Evolutionary conservation across 2,797 vertebrate species (phyloP), one percentile per base, ranked within the genome.

Genomic region (Agapornis canus): DNA sequence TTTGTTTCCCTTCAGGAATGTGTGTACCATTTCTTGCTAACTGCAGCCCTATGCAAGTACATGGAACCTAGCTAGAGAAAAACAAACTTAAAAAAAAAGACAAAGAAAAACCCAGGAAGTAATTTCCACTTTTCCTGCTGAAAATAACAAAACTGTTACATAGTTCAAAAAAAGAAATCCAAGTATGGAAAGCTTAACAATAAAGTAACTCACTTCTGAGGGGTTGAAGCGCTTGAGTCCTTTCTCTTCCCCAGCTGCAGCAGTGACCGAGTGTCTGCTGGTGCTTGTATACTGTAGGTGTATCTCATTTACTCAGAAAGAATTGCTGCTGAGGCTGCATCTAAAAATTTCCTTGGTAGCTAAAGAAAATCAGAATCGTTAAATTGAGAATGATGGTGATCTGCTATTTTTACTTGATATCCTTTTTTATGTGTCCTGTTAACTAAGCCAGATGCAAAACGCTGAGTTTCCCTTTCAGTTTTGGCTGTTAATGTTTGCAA

Each of bases 381-480:
- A 27, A 61, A 65, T 56, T 31, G 48, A 64, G 15, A 42, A 18
- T 47, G 90, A 59, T 48, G 81, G 37, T 61, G 19, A 5, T 94
- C 26, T 94, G 13, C 25, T 37, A 81, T 86, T 71, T 94, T 91
- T 47, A 60, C 12, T 77, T 0, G 0, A 23, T 40, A 8, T 90
- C 15, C 4, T 10, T 32, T 87, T 81, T 54, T 39, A 20, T 48
- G 78, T 49, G 60, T 21, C 25, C 52, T 45, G 84, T 39, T 94
- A 82, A 95, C 63, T 10, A 27, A 95, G 61, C 49, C 77, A 69
- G 3, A 54, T 76, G 72, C 73, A 91, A 94, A 94, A 90, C 18
- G 5, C 69, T 54, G 69, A 57, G 83, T 73, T 97, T 97, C 49
- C 69, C 51, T 95, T 96, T 92, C 26, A 42, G 8, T 82, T 72